Conservation (phyloP, 2,113 vertebrate species). For the Todiramphus chloris region DNA sequence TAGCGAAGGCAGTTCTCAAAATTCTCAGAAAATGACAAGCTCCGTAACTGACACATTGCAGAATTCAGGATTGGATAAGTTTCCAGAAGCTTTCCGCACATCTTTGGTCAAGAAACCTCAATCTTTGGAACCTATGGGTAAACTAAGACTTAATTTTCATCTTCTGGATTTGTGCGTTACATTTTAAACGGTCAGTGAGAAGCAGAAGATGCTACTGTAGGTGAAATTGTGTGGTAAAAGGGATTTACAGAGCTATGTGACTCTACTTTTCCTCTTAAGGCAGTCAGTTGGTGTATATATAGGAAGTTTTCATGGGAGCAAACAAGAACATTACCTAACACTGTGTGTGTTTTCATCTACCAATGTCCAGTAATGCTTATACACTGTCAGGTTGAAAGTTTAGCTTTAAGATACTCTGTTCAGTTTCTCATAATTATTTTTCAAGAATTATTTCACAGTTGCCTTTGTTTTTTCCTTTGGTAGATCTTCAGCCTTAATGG, state of each 20-base stretch:
- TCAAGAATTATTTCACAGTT: not conserved
- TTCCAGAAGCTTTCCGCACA: not conserved
- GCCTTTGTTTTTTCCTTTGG: not conserved
- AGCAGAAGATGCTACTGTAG: not conserved
- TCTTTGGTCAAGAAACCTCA: not conserved
- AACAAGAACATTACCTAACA: not conserved
- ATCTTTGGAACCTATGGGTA: slow-evolving; percentile 53
- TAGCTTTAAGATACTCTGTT: not conserved
- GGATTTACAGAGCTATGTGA: not conserved
- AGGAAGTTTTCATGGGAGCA: not conserved
- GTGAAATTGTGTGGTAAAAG: not conserved
- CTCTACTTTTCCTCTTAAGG: not conserved
- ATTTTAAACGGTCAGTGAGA: not conserved
- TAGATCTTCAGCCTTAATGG: not conserved
- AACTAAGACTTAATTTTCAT: not conserved
- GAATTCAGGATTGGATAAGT: not conserved
- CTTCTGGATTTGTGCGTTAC: not conserved
- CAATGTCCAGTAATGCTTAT: not conserved
- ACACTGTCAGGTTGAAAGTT: not conserved
- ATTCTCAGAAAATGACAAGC: not conserved
- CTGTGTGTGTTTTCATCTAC: not conserved
- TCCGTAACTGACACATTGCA: not conserved
- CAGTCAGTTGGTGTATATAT: not conserved
- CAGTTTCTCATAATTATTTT: not conserved
- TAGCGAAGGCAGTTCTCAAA: not conserved